A percentile compares a stretch with the other conserved stretches of the same genome.
Evolutionary conservation across 2,797 vertebrate species (phyloP).

Genomic region (Phoebastria nigripes): DNA sequence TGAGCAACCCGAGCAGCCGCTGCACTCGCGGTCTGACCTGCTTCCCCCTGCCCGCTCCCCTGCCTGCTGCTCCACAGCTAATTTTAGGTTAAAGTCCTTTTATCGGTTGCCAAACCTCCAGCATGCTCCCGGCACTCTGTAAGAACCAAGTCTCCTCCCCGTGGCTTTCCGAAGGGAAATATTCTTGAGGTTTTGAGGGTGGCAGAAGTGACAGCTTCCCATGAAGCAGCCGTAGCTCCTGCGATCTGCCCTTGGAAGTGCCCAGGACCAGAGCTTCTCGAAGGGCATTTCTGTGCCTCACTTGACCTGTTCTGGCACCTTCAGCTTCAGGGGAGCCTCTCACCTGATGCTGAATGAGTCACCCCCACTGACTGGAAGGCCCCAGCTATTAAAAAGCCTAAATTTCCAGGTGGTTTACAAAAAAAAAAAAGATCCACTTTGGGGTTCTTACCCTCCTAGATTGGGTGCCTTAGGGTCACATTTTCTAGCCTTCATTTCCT

Average conservation of each 20-base stretch:
- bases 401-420: background rate
- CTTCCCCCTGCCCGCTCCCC: background rate
- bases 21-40: background rate
- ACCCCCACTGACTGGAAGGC: background rate
- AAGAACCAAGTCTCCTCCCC: background rate
- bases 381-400: background rate
- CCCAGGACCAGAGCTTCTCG: background rate
- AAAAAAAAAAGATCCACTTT: background rate
- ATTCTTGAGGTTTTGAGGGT: background rate
- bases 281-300: background rate
- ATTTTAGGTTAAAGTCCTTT: background rate
- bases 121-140: background rate
- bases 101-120: background rate
- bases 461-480: background rate
- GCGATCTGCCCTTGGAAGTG: background rate
- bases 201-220: background rate
- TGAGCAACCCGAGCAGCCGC: rapidly evolving
- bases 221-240: rapidly evolving
- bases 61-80: background rate
- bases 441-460: background rate
- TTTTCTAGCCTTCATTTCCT: background rate
- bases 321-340: background rate
- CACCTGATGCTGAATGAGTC: background rate
- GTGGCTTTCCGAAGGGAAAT: background rate
- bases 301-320: background rate